phyloP scores from a whole-genome alignment of 2,113 vertebrate genomes.

The Oostethus manadensis region DNA sequence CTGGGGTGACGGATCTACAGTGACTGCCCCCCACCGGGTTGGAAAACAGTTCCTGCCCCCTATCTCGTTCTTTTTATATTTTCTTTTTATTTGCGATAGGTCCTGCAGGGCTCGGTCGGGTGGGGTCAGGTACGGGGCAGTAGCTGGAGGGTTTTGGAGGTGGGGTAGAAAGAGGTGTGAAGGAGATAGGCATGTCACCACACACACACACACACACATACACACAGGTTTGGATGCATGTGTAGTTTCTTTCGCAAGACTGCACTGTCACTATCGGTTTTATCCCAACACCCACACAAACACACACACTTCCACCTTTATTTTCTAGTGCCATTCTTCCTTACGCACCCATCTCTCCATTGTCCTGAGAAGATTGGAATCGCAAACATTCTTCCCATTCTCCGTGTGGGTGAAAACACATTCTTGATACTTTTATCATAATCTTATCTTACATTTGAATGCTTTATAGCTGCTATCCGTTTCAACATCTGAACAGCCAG shows the following conservation, averaged over 20 bases:
- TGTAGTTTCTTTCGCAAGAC: constrained; percentile 42
- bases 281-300: constrained; percentile 25
- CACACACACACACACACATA: constrained; percentile 35
- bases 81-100: constrained; percentile 34
- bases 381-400: constrained; percentile 41
- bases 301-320: constrained; percentile 29
- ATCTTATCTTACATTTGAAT: constrained; percentile 33
- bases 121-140: constrained; percentile 67
- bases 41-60: constrained; percentile 45
- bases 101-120: constrained; percentile 50
- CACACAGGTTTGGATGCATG: constrained; percentile 34
- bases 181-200: constrained; percentile 43
- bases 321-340: constrained; percentile 32
- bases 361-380: constrained; percentile 42
- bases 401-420: constrained; percentile 31
- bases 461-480: constrained; percentile 30
- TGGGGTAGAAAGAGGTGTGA: constrained; percentile 32
- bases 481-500: constrained; percentile 26
- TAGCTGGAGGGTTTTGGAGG: constrained; percentile 40
- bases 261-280: constrained; percentile 46
- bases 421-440: constrained; percentile 38
- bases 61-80: constrained; percentile 3
- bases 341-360: constrained; percentile 36
- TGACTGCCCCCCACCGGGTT: constrained; percentile 63
- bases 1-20: constrained; percentile 60